Base-by-base conservation (phyloP, 92 coral and sea anemone genomes). In the Parazoanthus darwini region DNA sequence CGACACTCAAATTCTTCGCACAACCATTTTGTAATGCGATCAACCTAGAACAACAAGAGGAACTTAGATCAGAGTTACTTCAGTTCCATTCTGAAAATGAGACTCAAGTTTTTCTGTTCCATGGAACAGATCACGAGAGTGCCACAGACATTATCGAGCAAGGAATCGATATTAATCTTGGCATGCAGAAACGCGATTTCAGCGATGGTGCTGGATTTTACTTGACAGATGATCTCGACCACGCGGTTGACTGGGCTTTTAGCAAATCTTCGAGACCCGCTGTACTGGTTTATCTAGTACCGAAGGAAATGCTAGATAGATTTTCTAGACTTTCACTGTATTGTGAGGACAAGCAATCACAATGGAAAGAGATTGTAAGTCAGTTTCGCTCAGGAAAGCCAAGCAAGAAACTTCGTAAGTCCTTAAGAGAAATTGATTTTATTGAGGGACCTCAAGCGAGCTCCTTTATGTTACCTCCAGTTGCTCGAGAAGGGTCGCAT, bases 91-190 rank as follows among this genome's bases (percentile, higher is more conserved):
- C 25, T 78, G 56, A 88, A 48, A 82, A 63, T 77, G 88, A 25
- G 18, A 15, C 46, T 5, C 29, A 29, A 63, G 20, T 73, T 20
- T 35, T 89, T 65, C 86, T 93, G 42, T 93, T 76, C 78, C 95
- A 93, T 68, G 95, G 95, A 77, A 93, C 95, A 35, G 95, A 93
- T 74, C 94, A 86, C 46, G 86, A 82, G 38, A 93, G 95, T 68
- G 95, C 92, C 0, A 13, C 37, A 68, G 88, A 93, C 56, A 91
- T 93, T 65, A 48, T 91, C 26, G 22, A 35, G 63, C 90, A 88
- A 50, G 94, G 95, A 38, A 83, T 89, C 16, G 90, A 91, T 29
- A 48, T 91, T 71, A 74, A 74, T 25, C 75, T 33, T 25, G 95
- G 93, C 26, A 39, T 75, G 70, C 78, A 78, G 54, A 93, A 91